Evolutionary conservation across 2,888 invertebrate species (phyloP), one percentile per base, ranked within the genome.

Genomic region (Bimastos eiseni): DNA sequence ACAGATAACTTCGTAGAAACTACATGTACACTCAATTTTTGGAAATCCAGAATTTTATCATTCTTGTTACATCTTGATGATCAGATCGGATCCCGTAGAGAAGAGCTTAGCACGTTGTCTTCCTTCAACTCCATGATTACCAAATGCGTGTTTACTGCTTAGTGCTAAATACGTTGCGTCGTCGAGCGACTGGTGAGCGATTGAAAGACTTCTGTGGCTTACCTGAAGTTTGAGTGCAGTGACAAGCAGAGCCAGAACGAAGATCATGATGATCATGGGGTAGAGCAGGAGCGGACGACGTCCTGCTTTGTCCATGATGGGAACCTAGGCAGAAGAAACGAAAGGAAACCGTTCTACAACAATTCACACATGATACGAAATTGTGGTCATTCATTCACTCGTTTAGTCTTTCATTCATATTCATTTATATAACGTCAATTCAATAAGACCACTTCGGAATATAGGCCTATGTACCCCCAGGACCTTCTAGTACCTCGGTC

Each of bases 231-330:
- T 94, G 49, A 95, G 93, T 88, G 94, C 95, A 92, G 97, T 95
- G 15, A 97, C 96, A 44, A 98, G 95, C 0, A 97, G 94, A 17
- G 90, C 92, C 86, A 93, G 83, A 36, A 90, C 97, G 24, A 97
- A 91, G 91, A 97, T 96, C 97, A 98, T 98, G 90, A 97, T 97
- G 21, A 95, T 94, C 94, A 98, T 97, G 0, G 98, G 98, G 90
- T 96, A 95, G 70, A 98, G 95, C 83, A 98, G 98, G 89, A 99
- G 96, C 84, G 98, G 98, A 93, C 99, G 96, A 92, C 99, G 96
- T 91, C 99, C 99, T 92, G 98, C 97, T 94, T 98, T 97, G 96
- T 99, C 99, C 98, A 99, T 98, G 93, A 99, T 96, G n/a, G 98
- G 98, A 94, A 99, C 97, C 92, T 94, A 92, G 0, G 86, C 55